Evolutionary conservation across 2,113 vertebrate genomes (phyloP), one percentile per base, ranked within the genome.

Genomic region (Rhinichthys klamathensis): DNA sequence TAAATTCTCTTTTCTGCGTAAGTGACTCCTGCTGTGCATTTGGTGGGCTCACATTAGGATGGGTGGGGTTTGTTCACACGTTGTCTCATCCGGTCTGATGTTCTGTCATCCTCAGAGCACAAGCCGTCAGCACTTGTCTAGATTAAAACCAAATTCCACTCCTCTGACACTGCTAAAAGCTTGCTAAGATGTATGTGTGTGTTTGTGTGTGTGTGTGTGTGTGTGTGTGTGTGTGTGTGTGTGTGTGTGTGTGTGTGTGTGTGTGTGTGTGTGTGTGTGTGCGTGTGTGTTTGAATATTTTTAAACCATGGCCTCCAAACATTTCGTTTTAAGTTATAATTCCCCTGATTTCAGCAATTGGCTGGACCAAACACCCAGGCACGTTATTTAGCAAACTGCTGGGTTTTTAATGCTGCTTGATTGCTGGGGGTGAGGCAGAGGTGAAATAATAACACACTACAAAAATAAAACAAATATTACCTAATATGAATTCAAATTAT

Each of bases 11-110:
- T 82, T 84, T 89, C 63, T 89, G 85, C 82, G 5, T 51, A 61
- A 84, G 18, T 30, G 61, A 81, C 60, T 77, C 61, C 30, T 82
- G 82, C 61, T 44, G 69, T 69, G 58, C 23, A 41, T 86, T 76
- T 80, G 67, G 78, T 85, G 75, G 60, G 70, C 75, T 80, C 58
- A 49, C 85, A 80, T 84, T 72, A 81, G 87, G 9, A 32, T 25
- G 63, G 76, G 84, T 72, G 77, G 73, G 81, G 82, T 73, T 77
- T 82, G 85, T 89, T 89, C 85, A 63, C 82, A 63, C 25, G 15
- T 78, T 84, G 51, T 82, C 82, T 72, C 63, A 63, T 86, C 61
- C 54, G 16, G 73, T 49, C 69, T 46, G 38, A 76, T 15, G 30
- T 54, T 75, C 23, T 10, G 67, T 83, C 80, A 72, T 35, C 75